These are phyloP conservation scores for Electrophaes corylata DNA, from an alignment of 2,888 invertebrate species.

Conservation along the genomic window DNA sequence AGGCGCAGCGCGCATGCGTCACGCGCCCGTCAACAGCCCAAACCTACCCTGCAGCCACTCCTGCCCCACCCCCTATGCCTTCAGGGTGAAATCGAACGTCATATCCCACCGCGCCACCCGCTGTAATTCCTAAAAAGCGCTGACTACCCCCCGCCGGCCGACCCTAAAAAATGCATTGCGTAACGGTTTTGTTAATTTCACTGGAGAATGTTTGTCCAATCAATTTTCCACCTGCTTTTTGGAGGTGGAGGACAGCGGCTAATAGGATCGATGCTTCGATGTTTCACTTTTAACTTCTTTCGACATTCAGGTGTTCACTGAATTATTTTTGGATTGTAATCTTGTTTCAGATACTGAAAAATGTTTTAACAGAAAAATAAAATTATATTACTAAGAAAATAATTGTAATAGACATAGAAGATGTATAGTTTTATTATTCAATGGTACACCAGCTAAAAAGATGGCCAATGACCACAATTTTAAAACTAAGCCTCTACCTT, in stretches of 20 bases:
- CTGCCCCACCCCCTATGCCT: conserved; percentile 64
- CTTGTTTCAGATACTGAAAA: conserved; percentile 2
- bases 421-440: no score
- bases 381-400: not conserved
- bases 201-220: conserved; percentile 72
- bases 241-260: conserved; percentile 25
- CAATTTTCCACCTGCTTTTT: conserved; percentile 76
- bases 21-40: conserved; percentile 83
- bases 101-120: conserved; percentile 77
- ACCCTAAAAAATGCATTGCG: conserved; percentile 84
- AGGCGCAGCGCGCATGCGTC: conserved; percentile 77
- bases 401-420: no score
- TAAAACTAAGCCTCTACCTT: no score
- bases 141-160: conserved; percentile 76
- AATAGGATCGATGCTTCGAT: conserved; percentile 31
- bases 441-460: no score
- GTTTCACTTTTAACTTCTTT: conserved; percentile 26
- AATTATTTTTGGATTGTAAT: conserved; percentile 5
- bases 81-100: conserved; percentile 76
- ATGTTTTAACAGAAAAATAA: not conserved
- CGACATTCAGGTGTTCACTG: conserved; percentile 12
- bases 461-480: no score
- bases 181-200: conserved; percentile 79
- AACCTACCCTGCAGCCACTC: conserved; percentile 66
- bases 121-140: conserved; percentile 82